phyloP scores from a whole-genome alignment of 2,797 vertebrate species.

The Manis javanica region DNA sequence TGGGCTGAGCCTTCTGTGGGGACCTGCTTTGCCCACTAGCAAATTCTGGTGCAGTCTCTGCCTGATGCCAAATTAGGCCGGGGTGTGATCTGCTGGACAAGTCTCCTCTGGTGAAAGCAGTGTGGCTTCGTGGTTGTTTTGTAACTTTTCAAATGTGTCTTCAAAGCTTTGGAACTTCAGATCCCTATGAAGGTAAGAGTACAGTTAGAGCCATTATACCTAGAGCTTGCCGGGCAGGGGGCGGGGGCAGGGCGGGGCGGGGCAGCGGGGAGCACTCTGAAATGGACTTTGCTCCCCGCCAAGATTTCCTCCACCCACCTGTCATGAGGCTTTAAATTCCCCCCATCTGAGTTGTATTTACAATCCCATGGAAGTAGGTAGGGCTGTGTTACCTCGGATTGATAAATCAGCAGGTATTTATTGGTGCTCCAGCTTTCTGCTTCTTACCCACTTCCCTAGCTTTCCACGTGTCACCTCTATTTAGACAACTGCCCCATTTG shows the following conservation, averaged over 20 bases:
- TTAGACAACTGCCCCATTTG: background rate
- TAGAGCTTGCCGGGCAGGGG: background rate
- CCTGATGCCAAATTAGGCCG: background rate
- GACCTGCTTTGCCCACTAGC: background rate
- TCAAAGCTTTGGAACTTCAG: background rate
- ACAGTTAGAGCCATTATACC: background rate
- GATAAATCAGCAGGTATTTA: background rate
- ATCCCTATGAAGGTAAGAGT: background rate
- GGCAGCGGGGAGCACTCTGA: background rate
- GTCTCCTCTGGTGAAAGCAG: background rate
- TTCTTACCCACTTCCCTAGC: background rate
- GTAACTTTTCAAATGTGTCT: background rate
- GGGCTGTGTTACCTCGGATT: background rate
- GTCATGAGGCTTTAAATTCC: background rate
- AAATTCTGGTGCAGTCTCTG: background rate
- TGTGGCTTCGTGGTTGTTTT: background rate
- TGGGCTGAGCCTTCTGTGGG: background rate
- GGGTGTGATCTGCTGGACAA: background rate
- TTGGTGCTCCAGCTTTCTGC: too few relatives aligned
- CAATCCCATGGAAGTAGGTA: background rate
- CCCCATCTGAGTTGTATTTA: background rate
- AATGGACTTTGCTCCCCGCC: background rate
- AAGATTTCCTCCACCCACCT: background rate
- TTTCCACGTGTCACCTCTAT: conserved; percentile 15
- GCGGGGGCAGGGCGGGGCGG: too few relatives aligned